Evolutionary conservation across 2,888 invertebrate species (phyloP), one percentile per base, ranked within the genome.

Genomic region (Andrena fulva): DNA sequence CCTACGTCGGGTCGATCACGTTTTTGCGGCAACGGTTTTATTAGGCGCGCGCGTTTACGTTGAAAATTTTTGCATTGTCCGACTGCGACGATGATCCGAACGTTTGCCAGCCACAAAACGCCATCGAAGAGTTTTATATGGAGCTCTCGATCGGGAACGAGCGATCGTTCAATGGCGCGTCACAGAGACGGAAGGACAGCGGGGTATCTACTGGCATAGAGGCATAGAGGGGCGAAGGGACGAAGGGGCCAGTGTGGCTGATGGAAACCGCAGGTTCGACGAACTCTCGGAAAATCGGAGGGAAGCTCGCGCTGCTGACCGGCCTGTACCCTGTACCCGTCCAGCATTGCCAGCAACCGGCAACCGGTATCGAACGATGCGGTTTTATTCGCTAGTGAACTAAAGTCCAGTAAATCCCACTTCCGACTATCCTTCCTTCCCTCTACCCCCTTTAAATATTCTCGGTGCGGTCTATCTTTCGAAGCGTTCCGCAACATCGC

Each of bases 211-310:
- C 42, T 16, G 42, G 42, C 16, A 16, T 0, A 5, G 16, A 42
- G 12, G 35, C 35, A 12, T 3, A 42, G 35, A 12, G 42, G 42
- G 33, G 33, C 33, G 33, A 7, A 33, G 31, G 33, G 42, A 7
- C 54, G 24, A 24, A 8, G n/a, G 48, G 48, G 24, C 10, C 60
- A 48, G 56, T 29, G 81, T 24, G 66, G 81, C 48, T 80, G 70
- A 80, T 80, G 81, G 75, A 80, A 82, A 80, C 75, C 81, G 75
- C 81, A 80, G 75, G 75, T 80, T 80, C 81, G 75, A 66, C 52
- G 75, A 80, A 82, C 81, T 74, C 56, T 50, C 80, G 60, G 80
- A 79, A 80, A 80, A 79, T 72, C 72, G 74, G 63, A 50, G 56
- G 80, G 80, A 80, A 72, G 35, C 67, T 72, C 71, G 31, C 71